Percentiles rank a stretch among this genome's conserved stretches.
Evolutionary conservation across 2,888 invertebrate genomes (phyloP).

Genomic region (Epistrophella euchroma): DNA sequence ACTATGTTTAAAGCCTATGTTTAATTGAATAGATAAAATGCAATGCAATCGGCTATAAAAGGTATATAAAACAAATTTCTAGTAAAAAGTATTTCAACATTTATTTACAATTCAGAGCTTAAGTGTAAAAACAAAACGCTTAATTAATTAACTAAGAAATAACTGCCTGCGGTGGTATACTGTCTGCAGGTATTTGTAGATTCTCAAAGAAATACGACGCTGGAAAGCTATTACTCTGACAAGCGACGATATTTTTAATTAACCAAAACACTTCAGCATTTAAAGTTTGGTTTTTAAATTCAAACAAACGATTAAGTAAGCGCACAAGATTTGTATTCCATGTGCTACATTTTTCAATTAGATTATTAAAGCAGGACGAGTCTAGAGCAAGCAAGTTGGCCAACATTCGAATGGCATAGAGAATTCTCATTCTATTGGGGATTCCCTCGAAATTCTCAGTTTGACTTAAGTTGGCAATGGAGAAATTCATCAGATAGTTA

Average conservation of each 20-base stretch:
- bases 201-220: conserved; percentile 54
- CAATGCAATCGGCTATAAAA: no score
- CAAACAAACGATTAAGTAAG: conserved; percentile 79
- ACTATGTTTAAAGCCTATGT: no score
- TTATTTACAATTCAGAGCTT: conserved; percentile 29
- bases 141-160: neutral
- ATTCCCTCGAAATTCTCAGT: conserved; percentile 63
- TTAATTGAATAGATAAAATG: no score
- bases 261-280: conserved; percentile 78
- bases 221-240: conserved; percentile 46
- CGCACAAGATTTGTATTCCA: conserved; percentile 77
- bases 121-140: neutral
- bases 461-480: conserved; percentile 73
- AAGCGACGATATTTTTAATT: conserved; percentile 76
- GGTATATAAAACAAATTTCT: neutral
- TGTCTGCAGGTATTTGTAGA: conserved; percentile 40
- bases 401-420: conserved; percentile 79
- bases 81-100: conserved; percentile 38
- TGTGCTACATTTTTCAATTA: conserved; percentile 67
- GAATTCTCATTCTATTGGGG: conserved; percentile 72
- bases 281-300: conserved; percentile 69
- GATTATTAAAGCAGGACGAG: conserved; percentile 46
- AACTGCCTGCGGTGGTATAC: conserved; percentile 17
- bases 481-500: conserved; percentile 76
- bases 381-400: conserved; percentile 78